phyloP scores from a whole-genome alignment of 1,140 invertebrate genomes.

The Cepaea nemoralis region DNA sequence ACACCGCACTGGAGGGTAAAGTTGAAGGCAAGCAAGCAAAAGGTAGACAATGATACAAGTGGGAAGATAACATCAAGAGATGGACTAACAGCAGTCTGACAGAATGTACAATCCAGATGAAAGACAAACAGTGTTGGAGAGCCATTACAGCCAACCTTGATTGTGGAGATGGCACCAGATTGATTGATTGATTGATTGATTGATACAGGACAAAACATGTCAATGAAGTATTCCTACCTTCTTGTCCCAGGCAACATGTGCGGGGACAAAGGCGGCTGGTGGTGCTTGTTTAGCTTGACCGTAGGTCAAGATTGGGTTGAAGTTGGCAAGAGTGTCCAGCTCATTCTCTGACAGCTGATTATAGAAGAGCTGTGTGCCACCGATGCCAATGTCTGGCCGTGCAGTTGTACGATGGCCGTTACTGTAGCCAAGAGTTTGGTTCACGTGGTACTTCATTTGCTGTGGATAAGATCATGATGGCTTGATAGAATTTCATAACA shows the following conservation, averaged over 20 bases:
- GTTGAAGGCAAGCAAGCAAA: too few relatives aligned
- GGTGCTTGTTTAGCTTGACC: constrained; percentile 78
- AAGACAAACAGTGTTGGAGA: too few relatives aligned
- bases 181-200: too few relatives aligned
- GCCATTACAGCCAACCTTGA: too few relatives aligned
- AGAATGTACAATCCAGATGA: too few relatives aligned
- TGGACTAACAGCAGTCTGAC: too few relatives aligned
- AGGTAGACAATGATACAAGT: too few relatives aligned
- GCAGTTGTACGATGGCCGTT: constrained; percentile 79
- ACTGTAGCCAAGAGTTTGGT: constrained; percentile 78
- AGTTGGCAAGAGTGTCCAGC: constrained; percentile 75
- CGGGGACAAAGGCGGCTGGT: constrained; percentile 79
- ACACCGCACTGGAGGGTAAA: too few relatives aligned
- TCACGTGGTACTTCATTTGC: constrained; percentile 78
- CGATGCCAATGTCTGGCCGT: constrained; percentile 76
- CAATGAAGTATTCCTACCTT: constrained; percentile 72
- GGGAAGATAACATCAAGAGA: too few relatives aligned
- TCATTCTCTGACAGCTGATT: constrained; percentile 74
- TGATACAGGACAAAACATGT: too few relatives aligned
- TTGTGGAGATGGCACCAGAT: too few relatives aligned
- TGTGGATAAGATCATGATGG: constrained; percentile 52
- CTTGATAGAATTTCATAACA: too few relatives aligned
- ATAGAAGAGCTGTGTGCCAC: constrained; percentile 72
- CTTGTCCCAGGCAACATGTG: constrained; percentile 83
- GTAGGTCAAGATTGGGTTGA: constrained; percentile 83